Evolutionary conservation across 2,888 invertebrate genomes (phyloP).

Genomic region (Cheilosia soror): DNA sequence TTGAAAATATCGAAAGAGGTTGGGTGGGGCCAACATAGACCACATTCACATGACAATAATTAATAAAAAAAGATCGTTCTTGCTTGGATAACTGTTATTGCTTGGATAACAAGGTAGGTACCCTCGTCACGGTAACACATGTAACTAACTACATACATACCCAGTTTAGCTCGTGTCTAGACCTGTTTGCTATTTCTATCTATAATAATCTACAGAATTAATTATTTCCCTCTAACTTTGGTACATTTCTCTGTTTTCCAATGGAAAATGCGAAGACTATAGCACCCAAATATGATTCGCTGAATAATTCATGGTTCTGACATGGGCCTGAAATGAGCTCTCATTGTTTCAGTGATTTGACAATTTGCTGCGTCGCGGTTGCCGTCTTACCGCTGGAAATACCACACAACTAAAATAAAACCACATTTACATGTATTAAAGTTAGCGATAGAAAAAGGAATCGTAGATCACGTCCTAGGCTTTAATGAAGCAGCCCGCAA

Average conservation of each 20-base stretch:
- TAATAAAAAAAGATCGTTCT: neutral
- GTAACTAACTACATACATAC: conserved; percentile 4
- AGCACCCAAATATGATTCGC: conserved; percentile 10
- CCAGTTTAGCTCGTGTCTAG: conserved; percentile 52
- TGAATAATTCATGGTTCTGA: conserved; percentile 46
- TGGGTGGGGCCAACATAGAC: no score
- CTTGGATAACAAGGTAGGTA: neutral
- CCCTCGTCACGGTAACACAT: neutral
- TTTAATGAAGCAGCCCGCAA: conserved; percentile 25
- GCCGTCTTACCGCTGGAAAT: neutral
- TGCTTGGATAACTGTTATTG: neutral
- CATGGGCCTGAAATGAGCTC: neutral
- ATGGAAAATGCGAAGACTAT: neutral
- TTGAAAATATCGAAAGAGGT: no score
- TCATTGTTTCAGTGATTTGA: conserved; percentile 26
- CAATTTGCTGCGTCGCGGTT: conserved; percentile 1
- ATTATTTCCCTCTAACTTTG: neutral
- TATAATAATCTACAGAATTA: conserved; percentile 19
- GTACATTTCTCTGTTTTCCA: neutral
- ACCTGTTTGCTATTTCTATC: conserved; percentile 12
- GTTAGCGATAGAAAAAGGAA: neutral
- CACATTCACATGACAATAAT: neutral
- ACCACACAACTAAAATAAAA: conserved; percentile 16
- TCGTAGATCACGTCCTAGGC: conserved; percentile 44
- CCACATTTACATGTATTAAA: conserved; percentile 18